A percentile compares a stretch with the other conserved stretches of the same genome.
Conservation (phyloP, 2,797 vertebrate genomes). For the Buphagus erythrorhynchus region DNA sequence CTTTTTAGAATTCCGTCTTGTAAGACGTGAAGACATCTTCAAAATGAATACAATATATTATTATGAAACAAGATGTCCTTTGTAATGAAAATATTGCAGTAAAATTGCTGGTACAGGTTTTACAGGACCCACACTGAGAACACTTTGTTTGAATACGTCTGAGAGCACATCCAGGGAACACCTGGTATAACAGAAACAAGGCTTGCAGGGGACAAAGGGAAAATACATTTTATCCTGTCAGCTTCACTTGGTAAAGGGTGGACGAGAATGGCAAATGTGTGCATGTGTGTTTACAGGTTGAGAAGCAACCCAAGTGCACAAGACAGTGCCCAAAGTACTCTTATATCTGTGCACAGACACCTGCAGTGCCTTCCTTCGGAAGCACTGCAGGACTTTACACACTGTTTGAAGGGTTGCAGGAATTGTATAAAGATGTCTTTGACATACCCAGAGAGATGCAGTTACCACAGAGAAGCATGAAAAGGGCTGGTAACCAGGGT, state of each 20-base stretch:
- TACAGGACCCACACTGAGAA: slow-evolving; percentile 35
- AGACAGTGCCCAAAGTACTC: not conserved
- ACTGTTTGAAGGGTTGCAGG: slow-evolving; percentile 7
- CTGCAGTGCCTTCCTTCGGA: slow-evolving; percentile 9
- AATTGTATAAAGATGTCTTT: slow-evolving; percentile 32
- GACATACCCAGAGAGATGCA: not conserved
- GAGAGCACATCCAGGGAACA: slow-evolving; percentile 13
- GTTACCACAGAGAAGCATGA: slow-evolving; percentile 4
- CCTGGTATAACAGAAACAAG: not conserved
- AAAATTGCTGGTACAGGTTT: slow-evolving; percentile 38
- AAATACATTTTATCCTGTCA: slow-evolving; percentile 9
- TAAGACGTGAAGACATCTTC: slow-evolving; percentile 54
- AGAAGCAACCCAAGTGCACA: not conserved
- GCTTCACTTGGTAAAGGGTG: not conserved
- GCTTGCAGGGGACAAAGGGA: slow-evolving; percentile 22
- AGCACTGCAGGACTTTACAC: not conserved
- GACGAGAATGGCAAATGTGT: not conserved
- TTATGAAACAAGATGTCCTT: slow-evolving; percentile 46
- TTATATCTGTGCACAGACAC: slow-evolving; percentile 24
- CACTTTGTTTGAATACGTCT: slow-evolving; percentile 15
- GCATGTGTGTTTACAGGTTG: not conserved
- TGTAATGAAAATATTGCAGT: slow-evolving; percentile 52
- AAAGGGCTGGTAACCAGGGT: not conserved
- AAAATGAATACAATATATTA: slow-evolving; percentile 54
- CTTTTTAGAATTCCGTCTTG: slow-evolving; percentile 52